phyloP scores from a whole-genome alignment of 2,797 vertebrate genomes.

The Urosaurus nigricauda region DNA sequence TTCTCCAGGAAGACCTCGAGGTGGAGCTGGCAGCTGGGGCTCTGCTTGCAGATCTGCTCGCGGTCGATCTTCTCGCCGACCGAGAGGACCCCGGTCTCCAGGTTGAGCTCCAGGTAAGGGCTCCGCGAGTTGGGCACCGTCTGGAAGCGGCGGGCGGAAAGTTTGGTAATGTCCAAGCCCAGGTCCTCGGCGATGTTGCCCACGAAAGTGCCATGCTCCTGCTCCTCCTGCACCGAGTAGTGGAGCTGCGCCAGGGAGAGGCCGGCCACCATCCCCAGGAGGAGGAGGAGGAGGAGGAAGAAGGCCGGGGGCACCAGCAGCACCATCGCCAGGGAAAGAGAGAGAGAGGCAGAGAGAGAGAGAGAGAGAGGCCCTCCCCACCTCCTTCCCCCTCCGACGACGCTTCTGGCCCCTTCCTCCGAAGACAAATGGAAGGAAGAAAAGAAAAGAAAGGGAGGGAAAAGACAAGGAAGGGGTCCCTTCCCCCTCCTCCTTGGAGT shows the following conservation, averaged over 20 bases:
- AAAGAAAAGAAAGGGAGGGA: too few species aligned
- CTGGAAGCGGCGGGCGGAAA: constrained; percentile 94
- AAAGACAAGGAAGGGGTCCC: neutral
- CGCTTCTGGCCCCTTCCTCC: constrained; percentile 35
- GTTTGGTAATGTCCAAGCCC: constrained; percentile 97
- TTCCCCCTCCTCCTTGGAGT: constrained; percentile 30
- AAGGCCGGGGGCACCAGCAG: too few species aligned
- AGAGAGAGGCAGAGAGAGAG: too few species aligned
- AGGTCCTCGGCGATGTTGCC: constrained; percentile 98
- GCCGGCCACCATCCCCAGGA: constrained; percentile 91
- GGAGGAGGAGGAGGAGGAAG: constrained; percentile 65
- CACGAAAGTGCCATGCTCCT: constrained; percentile 95
- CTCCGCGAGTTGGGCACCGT: constrained; percentile 92
- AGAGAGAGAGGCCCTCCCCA: constrained; percentile 39
- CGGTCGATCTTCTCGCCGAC: constrained; percentile 95
- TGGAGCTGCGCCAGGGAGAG: constrained; percentile 92
- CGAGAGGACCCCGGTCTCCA: constrained; percentile 93
- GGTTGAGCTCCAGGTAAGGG: constrained; percentile 95
- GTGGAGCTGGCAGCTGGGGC: constrained; percentile 91
- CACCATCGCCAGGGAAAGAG: too few species aligned
- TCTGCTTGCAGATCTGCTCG: constrained; percentile 95
- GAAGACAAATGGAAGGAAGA: too few species aligned
- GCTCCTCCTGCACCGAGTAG: constrained; percentile 96
- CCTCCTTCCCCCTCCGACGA: constrained; percentile 63
- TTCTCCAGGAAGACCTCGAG: constrained; percentile 97